Percentiles rank a stretch among this genome's conserved stretches.
phyloP scores from a whole-genome alignment of 2,888 invertebrate species.

The Cantharis rufa region DNA sequence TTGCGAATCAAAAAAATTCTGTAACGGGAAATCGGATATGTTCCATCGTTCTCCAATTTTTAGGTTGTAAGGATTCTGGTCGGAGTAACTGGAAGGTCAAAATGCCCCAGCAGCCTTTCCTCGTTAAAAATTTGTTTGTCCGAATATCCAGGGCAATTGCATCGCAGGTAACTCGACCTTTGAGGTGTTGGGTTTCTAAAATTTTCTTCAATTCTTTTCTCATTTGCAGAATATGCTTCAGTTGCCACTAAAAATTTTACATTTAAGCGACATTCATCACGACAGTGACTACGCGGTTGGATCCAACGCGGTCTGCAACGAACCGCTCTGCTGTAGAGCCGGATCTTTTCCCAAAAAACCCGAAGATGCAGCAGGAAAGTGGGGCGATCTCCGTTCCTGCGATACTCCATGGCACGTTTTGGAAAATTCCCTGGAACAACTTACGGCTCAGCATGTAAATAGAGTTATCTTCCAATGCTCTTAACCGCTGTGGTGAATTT shows the following conservation, averaged over 20 bases:
- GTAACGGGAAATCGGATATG: background rate
- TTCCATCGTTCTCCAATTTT: background rate
- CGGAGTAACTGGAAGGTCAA: background rate
- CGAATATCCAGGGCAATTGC: background rate
- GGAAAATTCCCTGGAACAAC: background rate
- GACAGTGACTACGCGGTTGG: conserved; percentile 71
- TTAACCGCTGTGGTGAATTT: background rate
- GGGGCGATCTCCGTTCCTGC: conserved; percentile 72
- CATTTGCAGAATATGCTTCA: background rate
- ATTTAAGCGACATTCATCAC: conserved; percentile 75
- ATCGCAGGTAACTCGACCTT: background rate
- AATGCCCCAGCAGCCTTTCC: background rate
- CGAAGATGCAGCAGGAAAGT: conserved; percentile 63
- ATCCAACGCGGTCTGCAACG: conserved; percentile 69
- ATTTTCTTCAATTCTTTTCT: background rate
- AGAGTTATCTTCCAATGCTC: background rate
- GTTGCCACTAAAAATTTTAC: conserved; percentile 49
- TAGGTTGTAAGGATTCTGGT: background rate
- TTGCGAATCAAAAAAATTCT: background rate
- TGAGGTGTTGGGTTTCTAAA: background rate
- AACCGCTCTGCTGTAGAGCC: conserved; percentile 71
- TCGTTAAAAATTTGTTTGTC: background rate
- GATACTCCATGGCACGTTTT: conserved; percentile 3
- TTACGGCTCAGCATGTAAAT: background rate
- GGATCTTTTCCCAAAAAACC: conserved; percentile 35